Evolutionary conservation across 2,888 invertebrate genomes (phyloP), one percentile per base, ranked within the genome.

Genomic region (Amphipyra berbera): DNA sequence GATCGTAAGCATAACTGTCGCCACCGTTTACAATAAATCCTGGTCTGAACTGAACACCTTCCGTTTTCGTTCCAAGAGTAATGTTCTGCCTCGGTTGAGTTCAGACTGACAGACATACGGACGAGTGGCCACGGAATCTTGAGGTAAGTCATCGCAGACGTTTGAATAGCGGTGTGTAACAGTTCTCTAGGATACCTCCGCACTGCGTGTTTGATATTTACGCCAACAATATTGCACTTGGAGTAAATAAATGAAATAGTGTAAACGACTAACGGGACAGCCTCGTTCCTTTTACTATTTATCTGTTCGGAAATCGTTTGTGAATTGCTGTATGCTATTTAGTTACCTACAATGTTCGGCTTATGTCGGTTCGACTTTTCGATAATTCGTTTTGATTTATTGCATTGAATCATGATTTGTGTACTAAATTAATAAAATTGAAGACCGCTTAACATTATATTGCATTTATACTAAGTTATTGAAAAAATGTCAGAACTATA

Each of bases 91-190:
- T 53, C 44, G 37, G 9, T 45, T 37, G 14, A n/a, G 35, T 12
- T 13, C 21, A 10, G 42, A 57, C 44, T 64, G 63, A 73, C 42
- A 8, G 40, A 61, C 37, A 13, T 38, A 48, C 41, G 40, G 33
- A 65, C 54, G 13, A 33, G 38, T 37, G 44, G 37, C 13, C 21
- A 15, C 5, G 58, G 68, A 68, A 65, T 58, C 61, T 48, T 27
- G n/a, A 38, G 56, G 30, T 46, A 55, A 42, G 50, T 35, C 54
- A 48, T 47, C 13, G n/a, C 6, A 48, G 68, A 77, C 74, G 61
- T 67, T 67, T 76, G 67, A 59, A 74, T 74, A 61, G 68, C 73
- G 49, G 68, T 47, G 37, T 45, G 47, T 62, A 63, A 72, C 67
- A 57, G 69, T 78, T 69, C 47, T 61, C 15, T 49, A 64, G 46